Evolutionary conservation across 2,113 vertebrate species (phyloP).

Genomic region (Aspiorhynchus laticeps): DNA sequence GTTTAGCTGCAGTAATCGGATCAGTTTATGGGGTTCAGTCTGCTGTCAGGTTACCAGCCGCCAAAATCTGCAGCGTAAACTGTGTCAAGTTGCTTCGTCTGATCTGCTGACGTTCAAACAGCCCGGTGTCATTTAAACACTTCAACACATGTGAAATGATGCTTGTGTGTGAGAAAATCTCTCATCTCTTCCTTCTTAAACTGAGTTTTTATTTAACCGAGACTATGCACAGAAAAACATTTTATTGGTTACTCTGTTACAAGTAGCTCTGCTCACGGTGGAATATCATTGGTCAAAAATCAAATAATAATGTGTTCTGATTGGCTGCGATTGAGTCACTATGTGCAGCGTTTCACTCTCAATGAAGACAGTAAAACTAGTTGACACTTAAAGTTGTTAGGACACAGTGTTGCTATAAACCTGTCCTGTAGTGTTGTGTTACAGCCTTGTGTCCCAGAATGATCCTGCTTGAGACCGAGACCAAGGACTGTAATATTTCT

Average conservation of each 20-base stretch:
- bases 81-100: neutral
- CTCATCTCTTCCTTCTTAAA: no score
- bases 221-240: no score
- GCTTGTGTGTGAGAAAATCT: no score
- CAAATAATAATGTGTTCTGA: neutral
- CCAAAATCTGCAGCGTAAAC: neutral
- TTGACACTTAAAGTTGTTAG: neutral
- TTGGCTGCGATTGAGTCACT: neutral
- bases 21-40: neutral
- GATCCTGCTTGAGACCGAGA: neutral
- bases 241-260: no score
- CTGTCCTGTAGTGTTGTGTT: neutral
- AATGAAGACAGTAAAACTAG: neutral
- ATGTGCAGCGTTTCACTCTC: neutral
- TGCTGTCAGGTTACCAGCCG: neutral
- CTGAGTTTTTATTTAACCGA: no score
- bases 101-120: neutral
- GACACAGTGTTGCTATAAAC: neutral
- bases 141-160: no score
- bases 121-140: neutral
- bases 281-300: neutral
- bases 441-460: neutral
- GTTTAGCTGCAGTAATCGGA: neutral
- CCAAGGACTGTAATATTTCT: neutral
- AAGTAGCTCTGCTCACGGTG: no score